Percentiles rank a stretch among this genome's conserved stretches.
phyloP scores from a whole-genome alignment of 2,888 invertebrate species.

The Cheilosia impressa region DNA sequence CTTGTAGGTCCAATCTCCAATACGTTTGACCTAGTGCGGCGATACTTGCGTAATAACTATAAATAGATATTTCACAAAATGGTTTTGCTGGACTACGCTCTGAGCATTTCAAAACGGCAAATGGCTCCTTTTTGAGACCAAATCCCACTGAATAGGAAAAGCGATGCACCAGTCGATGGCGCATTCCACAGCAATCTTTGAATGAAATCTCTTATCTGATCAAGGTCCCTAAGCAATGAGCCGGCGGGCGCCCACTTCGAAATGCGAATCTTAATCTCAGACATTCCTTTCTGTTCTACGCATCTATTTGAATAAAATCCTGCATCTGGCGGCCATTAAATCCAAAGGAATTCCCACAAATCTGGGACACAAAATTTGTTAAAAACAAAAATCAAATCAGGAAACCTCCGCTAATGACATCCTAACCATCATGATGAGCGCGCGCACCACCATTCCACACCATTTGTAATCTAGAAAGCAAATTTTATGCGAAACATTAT shows the following conservation, averaged over 20 bases:
- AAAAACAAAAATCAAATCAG: conserved; percentile 33
- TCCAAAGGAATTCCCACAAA: conserved; percentile 25
- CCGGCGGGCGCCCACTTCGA: not conserved
- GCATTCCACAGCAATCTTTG: conserved; percentile 6
- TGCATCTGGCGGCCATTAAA: conserved; percentile 3
- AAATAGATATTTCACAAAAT: too few species aligned
- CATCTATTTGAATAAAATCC: conserved; percentile 24
- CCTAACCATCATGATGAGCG: conserved; percentile 33
- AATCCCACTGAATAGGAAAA: not conserved
- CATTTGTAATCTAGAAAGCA: conserved; percentile 65
- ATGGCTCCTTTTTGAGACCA: not conserved
- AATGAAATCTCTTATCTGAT: conserved; percentile 13
- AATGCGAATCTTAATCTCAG: not conserved
- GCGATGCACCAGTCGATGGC: not conserved
- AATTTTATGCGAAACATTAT: conserved; percentile 66
- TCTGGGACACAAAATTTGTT: not conserved
- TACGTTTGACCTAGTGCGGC: too few species aligned
- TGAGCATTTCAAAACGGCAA: too few species aligned
- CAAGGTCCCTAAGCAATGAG: not conserved
- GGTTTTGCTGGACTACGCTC: too few species aligned
- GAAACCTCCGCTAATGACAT: conserved; percentile 57
- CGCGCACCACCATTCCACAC: conserved; percentile 40
- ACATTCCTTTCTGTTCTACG: conserved; percentile 1
- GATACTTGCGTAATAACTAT: too few species aligned
- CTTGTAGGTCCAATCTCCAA: too few species aligned